Evolutionary conservation across 2,113 vertebrate genomes (phyloP).

Genomic region (Psammodynastes pulverulentus): DNA sequence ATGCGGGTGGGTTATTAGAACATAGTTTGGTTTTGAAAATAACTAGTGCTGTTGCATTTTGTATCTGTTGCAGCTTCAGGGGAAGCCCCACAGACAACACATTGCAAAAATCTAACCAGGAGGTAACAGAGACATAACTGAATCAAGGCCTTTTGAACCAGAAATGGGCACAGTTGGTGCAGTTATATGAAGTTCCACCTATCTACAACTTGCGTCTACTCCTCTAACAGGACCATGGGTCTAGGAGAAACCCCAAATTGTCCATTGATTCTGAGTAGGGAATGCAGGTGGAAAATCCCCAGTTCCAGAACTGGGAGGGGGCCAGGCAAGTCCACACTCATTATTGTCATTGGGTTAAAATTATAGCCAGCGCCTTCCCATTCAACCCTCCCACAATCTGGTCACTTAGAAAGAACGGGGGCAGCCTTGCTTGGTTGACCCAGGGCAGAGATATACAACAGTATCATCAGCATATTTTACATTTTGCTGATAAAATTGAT

Average conservation of each 20-base stretch:
- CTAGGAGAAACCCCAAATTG: neutral
- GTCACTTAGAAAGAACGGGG: neutral
- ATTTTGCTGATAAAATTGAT: neutral
- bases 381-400: neutral
- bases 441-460: neutral
- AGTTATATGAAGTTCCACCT: neutral
- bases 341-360: neutral
- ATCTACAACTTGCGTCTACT: neutral
- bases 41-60: neutral
- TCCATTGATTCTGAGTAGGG: neutral
- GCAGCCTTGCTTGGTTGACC: neutral
- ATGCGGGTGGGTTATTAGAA: neutral
- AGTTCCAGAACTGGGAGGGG: neutral
- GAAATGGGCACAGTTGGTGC: neutral
- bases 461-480: neutral
- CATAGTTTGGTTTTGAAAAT: neutral
- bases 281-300: neutral
- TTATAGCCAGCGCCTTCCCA: neutral
- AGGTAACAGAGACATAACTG: neutral
- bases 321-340: neutral
- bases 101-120: neutral
- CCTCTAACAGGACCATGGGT: neutral
- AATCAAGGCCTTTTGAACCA: neutral
- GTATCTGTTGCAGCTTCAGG: neutral
- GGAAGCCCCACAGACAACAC: neutral